Conservation (phyloP, 2,797 vertebrate genomes). For the Crocodylus rhombifer region DNA sequence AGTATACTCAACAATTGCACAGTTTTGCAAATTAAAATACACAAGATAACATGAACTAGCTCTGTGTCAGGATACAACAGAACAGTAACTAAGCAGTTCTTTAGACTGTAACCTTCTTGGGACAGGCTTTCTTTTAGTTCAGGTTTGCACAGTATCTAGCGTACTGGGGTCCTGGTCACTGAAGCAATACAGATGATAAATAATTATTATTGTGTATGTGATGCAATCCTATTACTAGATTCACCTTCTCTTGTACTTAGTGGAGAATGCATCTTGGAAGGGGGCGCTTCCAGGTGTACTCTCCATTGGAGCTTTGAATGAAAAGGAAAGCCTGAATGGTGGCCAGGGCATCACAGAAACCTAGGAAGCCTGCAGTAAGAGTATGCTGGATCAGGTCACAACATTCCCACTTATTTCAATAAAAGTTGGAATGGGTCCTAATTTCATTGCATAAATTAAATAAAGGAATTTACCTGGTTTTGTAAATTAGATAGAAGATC, state of each 20-base stretch:
- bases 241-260: neutral
- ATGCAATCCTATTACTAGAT: neutral
- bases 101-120: neutral
- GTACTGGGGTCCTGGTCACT: too few relatives aligned
- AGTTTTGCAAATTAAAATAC: neutral
- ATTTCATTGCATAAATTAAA: neutral
- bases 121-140: neutral
- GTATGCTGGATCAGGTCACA: neutral
- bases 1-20: neutral
- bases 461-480: slow-evolving; percentile 34
- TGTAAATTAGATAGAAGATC: slow-evolving; percentile 50
- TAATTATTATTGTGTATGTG: neutral
- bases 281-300: neutral
- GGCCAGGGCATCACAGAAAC: neutral
- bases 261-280: neutral
- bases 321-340: neutral
- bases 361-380: neutral
- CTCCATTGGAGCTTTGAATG: neutral
- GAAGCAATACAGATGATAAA: neutral
- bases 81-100: neutral
- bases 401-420: neutral
- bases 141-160: neutral
- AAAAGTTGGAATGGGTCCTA: neutral
- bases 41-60: neutral
- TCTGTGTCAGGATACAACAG: neutral